Evolutionary conservation across 1,140 invertebrate species (phyloP).

Genomic region (Solenopsis fugax): DNA sequence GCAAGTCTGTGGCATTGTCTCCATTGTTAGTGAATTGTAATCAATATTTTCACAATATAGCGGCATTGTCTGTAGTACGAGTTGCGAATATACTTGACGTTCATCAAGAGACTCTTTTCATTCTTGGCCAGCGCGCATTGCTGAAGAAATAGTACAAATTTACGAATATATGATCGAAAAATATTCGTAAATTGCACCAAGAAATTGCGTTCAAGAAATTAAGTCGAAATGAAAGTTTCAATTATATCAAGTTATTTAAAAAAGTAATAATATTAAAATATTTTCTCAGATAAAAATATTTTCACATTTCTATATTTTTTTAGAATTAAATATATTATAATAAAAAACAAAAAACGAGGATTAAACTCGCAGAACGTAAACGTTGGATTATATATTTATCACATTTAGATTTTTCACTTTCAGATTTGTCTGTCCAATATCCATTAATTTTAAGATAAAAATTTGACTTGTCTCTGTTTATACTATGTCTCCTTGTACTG

Average conservation of each 20-base stretch:
- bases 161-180: constrained; percentile 1
- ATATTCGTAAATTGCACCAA: neutral
- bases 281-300: neutral
- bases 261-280: neutral
- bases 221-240: neutral
- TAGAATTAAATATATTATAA: neutral
- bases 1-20: constrained; percentile 84
- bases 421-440: too few relatives aligned
- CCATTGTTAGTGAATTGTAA: constrained; percentile 86
- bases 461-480: too few relatives aligned
- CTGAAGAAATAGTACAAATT: constrained; percentile 25
- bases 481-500: too few relatives aligned
- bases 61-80: constrained; percentile 84
- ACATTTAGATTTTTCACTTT: too few relatives aligned
- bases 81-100: constrained; percentile 76
- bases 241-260: neutral
- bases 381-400: too few relatives aligned
- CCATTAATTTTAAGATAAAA: too few relatives aligned
- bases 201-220: too few relatives aligned
- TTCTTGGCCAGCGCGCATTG: constrained; percentile 34
- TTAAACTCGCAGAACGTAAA: too few relatives aligned
- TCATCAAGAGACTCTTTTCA: constrained; percentile 67
- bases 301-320: neutral
- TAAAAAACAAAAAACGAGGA: too few relatives aligned
- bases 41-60: constrained; percentile 87